A percentile compares a stretch with the other conserved stretches of the same genome.
Evolutionary conservation across 2,797 vertebrate species (phyloP).

Genomic region (Anas capensis): DNA sequence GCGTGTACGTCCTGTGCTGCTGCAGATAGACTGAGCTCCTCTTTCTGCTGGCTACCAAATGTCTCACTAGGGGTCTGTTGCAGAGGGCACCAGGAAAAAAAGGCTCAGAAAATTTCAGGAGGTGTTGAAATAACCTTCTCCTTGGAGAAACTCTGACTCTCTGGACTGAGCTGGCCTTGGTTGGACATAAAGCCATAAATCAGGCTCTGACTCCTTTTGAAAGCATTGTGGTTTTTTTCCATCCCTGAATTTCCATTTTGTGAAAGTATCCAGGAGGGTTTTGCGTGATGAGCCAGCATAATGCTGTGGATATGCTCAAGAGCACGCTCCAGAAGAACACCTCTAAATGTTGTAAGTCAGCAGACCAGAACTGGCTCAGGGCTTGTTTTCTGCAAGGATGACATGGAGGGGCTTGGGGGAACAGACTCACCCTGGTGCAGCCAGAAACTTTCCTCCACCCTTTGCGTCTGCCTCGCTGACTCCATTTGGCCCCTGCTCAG

Average conservation of each 20-base stretch:
- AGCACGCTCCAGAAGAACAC: not conserved
- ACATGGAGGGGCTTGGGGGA: not conserved
- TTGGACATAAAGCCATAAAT: constrained; percentile 35
- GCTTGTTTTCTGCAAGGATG: not conserved
- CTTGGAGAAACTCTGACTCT: constrained; percentile 28
- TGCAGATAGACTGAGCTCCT: not conserved
- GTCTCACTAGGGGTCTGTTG: not conserved
- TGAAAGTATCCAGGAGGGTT: constrained; percentile 1
- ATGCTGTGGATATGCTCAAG: not conserved
- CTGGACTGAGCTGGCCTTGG: not conserved
- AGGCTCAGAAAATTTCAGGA: not conserved
- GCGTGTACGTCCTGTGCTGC: not conserved
- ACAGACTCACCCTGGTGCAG: not conserved
- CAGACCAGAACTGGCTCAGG: not conserved
- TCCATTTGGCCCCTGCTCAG: not conserved
- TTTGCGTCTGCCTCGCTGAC: not conserved
- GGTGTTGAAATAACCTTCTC: constrained; percentile 23
- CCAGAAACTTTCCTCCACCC: not conserved
- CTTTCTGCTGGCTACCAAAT: not conserved
- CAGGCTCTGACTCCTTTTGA: constrained; percentile 20
- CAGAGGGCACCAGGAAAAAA: not conserved
- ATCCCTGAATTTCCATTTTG: constrained; percentile 12
- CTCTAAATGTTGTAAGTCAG: constrained; percentile 16
- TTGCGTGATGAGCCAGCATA: not conserved
- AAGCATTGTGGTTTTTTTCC: not conserved